Percentiles rank a stretch among this genome's conserved stretches.
Conservation (phyloP, 2,888 invertebrate genomes). For the Heteromyza rotundicornis region DNA sequence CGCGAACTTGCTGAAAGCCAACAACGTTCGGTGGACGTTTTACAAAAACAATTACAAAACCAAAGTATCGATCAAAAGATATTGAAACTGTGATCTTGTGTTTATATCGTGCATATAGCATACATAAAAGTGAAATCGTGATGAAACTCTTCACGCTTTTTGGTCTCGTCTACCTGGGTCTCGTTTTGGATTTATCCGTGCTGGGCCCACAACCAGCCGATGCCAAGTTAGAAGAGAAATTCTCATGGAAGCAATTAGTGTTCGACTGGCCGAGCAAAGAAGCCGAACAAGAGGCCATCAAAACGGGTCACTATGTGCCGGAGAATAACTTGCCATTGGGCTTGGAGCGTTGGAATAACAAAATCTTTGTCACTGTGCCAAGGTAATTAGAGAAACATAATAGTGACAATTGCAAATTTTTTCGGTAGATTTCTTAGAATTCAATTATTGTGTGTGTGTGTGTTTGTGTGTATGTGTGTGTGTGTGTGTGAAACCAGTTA, state of each 20-base stretch:
- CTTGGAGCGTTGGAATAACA: conserved; percentile 74
- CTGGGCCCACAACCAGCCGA: conserved; percentile 34
- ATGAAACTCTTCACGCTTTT: conserved; percentile 3
- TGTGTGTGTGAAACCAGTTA: too few species aligned
- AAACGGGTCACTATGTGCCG: conserved; percentile 68
- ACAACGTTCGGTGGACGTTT: background rate
- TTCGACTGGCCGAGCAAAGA: conserved; percentile 72
- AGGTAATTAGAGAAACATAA: conserved; percentile 64
- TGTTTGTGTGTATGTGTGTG: too few species aligned
- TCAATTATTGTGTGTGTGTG: too few species aligned
- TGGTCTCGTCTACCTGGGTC: conserved; percentile 9
- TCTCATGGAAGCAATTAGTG: conserved; percentile 74
- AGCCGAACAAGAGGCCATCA: conserved; percentile 68
- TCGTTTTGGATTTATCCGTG: conserved; percentile 16
- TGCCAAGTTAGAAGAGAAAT: conserved; percentile 69
- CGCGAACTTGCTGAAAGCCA: background rate
- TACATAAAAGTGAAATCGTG: background rate
- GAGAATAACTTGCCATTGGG: conserved; percentile 75
- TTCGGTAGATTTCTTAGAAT: too few species aligned
- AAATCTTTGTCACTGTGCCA: conserved; percentile 74
- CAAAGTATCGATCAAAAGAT: background rate
- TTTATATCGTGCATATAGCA: background rate
- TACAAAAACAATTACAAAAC: background rate
- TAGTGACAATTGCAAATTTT: too few species aligned
- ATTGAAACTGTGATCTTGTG: background rate